Base-by-base conservation (phyloP, 2,888 invertebrate genomes). In the Synergus laeviventris region DNA sequence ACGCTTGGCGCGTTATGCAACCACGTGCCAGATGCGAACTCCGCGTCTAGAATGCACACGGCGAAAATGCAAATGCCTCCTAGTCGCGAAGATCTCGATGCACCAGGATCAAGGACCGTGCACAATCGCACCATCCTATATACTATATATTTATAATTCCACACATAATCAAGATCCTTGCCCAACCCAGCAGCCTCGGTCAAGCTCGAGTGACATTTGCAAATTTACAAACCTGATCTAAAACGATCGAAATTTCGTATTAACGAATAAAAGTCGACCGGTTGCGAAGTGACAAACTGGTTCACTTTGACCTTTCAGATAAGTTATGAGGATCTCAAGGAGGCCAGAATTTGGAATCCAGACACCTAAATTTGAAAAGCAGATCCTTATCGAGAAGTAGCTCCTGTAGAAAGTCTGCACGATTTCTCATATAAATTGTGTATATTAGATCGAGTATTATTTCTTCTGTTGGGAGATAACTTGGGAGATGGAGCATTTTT, bases 1-100 rank as follows among this genome's bases (percentile, higher is more conserved):
- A 64, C 38, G 39, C 59, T 38, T 59, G 74, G 56, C 74, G 59
- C 38, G 39, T 75, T 66, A 56, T 56, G 75, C 64, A 75, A 62
- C 75, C 45, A 49, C 61, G 49, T 62, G 61, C 61, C 31, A 74
- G 42, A 45, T 62, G 74, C 61, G 61, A 45, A 24, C 61, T 74
- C 38, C 21, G 64, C 64, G 21, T 64, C 42, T 42, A 64, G 66
- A 42, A 66, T 66, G 66, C 66, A 66, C 66, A 42, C 66, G 16
- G 45, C 45, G 66, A 24, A 66, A 66, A 66, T 45, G 66, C 66
- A 66, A 66, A 66, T 66, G 66, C 66, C 64, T 42, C 64, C 39
- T n/a, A 45, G 60, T 60, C 39, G 45, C 59, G 21, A 59, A 42
- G 74, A 74, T 74, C 74, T 74, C 56, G 73, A 56, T 54, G 36